phyloP scores from a whole-genome alignment of 2,888 invertebrate genomes.

The Leucoma salicis region DNA sequence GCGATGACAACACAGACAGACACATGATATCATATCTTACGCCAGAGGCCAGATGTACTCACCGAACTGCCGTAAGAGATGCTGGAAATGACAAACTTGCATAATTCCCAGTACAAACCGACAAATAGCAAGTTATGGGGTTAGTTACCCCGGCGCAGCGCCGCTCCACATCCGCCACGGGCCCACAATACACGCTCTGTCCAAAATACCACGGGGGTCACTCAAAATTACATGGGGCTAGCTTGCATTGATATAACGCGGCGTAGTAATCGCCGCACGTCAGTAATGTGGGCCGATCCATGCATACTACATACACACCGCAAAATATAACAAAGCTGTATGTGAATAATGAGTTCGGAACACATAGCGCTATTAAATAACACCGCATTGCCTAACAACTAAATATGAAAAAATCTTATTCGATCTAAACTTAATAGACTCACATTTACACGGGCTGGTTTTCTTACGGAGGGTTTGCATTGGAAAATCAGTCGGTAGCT shows the following conservation, averaged over 20 bases:
- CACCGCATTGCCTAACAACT: constrained; percentile 52
- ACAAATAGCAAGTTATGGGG: constrained; percentile 65
- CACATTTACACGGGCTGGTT: constrained; percentile 96
- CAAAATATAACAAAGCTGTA: constrained; percentile 71
- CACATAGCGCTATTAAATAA: constrained; percentile 69
- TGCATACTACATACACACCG: constrained; percentile 70
- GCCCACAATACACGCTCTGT: constrained; percentile 75
- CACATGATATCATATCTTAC: constrained; percentile 30
- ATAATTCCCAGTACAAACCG: constrained; percentile 71
- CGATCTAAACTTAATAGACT: constrained; percentile 78
- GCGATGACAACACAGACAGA: constrained; percentile 26
- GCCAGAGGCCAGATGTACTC: constrained; percentile 51
- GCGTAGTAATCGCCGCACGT: constrained; percentile 37
- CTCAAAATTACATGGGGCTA: constrained; percentile 64
- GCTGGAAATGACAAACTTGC: constrained; percentile 83
- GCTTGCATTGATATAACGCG: constrained; percentile 42
- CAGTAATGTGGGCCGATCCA: constrained; percentile 63
- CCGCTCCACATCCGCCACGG: constrained; percentile 51
- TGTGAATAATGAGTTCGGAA: constrained; percentile 57
- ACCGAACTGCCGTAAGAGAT: constrained; percentile 80
- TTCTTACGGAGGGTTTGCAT: constrained; percentile 97
- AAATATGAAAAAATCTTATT: constrained; percentile 41
- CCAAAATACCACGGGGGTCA: constrained; percentile 72
- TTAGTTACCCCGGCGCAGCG: constrained; percentile 56
- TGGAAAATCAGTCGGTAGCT: constrained; percentile 81